Base-by-base conservation (phyloP, 2,888 invertebrate species). In the Luperina nickerlii region DNA sequence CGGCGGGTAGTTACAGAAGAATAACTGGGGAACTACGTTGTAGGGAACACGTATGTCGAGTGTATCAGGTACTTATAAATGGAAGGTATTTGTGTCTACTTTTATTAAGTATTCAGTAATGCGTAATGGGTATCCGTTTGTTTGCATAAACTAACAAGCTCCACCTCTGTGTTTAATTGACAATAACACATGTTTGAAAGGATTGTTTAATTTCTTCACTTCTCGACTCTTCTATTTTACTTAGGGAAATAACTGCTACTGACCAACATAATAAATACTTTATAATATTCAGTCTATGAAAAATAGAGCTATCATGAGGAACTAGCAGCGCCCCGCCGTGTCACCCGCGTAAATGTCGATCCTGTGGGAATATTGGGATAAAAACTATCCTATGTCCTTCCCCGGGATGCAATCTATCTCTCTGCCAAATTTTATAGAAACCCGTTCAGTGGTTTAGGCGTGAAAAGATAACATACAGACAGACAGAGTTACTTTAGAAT, bases 1-100 rank as follows among this genome's bases (percentile, higher is more conserved):
- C 74, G 32, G n/a, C 66, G 81, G 60, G 74, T 38, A 65, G 71
- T 67, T n/a, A 60, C 77, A 82, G 85, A 85, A 85, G 66, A 66
- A 24, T 63, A 54, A 72, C 65, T 67, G n/a, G n/a, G 24, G 38
- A 5, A 65, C 8, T 45, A 24, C n/a, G 6, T 7, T n/a, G 57
- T 57, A 24, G 2, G 15, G 13, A 32, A 63, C 32, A 57, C 20
- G 24, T 24, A 27, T 8, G 27, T 38, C 24, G 32, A 51, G 11
- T 11, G 11, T 1, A n/a, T 65, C 63, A 27, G n/a, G 20, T 20
- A 72, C 27, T 54, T 70, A 38, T 18, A 18, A 3, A 38, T 57
- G 38, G 15, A 70, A 54, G 38, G 9, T 54, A 70, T 32, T 69
- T 70, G 51, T 15, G 24, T 54, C 6, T n/a, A 57, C 18, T 57